Conservation (phyloP, 2,113 vertebrate genomes). For the Cygnus buccinator region DNA sequence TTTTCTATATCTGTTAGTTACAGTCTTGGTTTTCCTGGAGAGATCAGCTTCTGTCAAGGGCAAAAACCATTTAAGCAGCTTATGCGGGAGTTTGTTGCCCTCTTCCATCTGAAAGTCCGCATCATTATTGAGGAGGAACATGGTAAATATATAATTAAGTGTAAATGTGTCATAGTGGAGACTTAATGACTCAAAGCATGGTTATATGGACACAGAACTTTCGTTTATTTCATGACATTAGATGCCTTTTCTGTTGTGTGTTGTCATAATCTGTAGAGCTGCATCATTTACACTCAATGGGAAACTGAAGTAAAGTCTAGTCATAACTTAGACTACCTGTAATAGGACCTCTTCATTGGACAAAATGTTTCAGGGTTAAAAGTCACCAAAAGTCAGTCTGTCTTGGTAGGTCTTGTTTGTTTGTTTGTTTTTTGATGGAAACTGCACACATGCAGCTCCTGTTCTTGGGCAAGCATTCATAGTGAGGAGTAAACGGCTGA, state of each 20-base stretch:
- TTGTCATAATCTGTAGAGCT: neutral
- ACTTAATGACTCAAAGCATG: neutral
- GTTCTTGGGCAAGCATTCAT: neutral
- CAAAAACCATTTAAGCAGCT: conserved; percentile 1
- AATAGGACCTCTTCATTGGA: neutral
- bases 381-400: neutral
- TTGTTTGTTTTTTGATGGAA: neutral
- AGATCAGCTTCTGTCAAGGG: neutral
- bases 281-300: neutral
- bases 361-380: neutral
- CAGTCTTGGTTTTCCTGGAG: neutral
- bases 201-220: neutral
- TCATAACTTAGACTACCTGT: neutral
- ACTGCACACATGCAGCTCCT: neutral
- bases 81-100: neutral
- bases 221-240: neutral
- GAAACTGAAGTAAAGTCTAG: neutral
- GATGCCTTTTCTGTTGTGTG: neutral
- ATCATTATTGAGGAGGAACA: neutral
- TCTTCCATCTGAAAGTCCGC: neutral
- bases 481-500: neutral
- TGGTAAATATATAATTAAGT: neutral
- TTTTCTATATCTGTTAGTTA: neutral
- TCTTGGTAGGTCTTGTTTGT: neutral
- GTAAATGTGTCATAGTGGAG: neutral